These are phyloP conservation scores for Nettapus auritus DNA, from an alignment of 2,113 vertebrate species.

Conservation along the genomic window DNA sequence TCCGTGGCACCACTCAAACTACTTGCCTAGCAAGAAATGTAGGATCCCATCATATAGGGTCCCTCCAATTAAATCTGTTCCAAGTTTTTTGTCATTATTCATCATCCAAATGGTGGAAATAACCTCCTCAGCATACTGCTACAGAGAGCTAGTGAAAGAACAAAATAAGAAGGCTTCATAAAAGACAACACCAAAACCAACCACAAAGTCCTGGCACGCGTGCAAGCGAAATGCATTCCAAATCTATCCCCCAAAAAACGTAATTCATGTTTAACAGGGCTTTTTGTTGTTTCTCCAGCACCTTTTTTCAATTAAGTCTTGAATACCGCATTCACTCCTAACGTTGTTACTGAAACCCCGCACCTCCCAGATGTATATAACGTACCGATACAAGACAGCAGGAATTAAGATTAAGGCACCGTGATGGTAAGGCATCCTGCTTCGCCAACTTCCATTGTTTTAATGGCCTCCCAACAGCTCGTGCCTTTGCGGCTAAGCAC, in stretches of 20 bases:
- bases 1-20: not conserved
- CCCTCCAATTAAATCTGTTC: not conserved
- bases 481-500: not conserved
- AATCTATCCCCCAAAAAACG: not conserved
- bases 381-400: fast-evolving
- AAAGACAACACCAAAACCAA: not conserved
- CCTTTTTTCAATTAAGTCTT: not conserved
- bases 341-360: not conserved
- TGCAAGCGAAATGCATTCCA: not conserved
- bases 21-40: not conserved
- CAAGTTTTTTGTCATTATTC: not conserved
- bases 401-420: not conserved
- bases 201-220: not conserved
- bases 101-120: not conserved
- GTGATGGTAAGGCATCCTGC: fast-evolving
- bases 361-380: not conserved
- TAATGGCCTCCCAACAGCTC: not conserved
- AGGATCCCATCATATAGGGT: not conserved
- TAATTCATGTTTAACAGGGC: not conserved
- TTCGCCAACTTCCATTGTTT: not conserved
- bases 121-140: fast-evolving
- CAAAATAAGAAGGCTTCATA: not conserved
- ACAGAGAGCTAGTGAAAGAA: not conserved
- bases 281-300: not conserved
- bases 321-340: not conserved